Evolutionary conservation across 2,888 invertebrate genomes (phyloP).

Genomic region (Watsonalla binaria): DNA sequence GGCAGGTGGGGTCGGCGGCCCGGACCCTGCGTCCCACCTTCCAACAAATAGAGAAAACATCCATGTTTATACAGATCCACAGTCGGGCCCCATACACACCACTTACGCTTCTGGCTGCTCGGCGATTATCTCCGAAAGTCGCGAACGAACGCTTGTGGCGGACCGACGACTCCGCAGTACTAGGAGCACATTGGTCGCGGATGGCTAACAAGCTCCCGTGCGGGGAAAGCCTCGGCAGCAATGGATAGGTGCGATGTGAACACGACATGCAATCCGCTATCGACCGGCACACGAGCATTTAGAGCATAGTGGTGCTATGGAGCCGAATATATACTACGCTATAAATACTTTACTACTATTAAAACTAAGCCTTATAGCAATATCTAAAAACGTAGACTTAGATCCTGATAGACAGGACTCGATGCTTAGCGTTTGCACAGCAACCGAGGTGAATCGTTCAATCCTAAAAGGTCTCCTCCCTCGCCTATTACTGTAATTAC

Average conservation of each 20-base stretch:
- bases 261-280: constrained; percentile 48
- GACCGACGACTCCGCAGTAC: constrained; percentile 14
- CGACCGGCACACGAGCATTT: constrained; percentile 57
- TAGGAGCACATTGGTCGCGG: constrained; percentile 14
- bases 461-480: too few species aligned
- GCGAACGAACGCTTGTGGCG: neutral
- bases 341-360: constrained; percentile 32
- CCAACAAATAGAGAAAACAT: constrained; percentile 73
- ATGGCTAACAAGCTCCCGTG: constrained; percentile 17
- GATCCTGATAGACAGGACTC: too few species aligned
- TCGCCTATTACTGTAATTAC: too few species aligned
- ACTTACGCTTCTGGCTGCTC: constrained; percentile 75
- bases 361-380: constrained; percentile 15
- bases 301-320: constrained; percentile 76
- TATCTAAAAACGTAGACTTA: too few species aligned
- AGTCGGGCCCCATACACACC: constrained; percentile 69
- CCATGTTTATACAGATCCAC: constrained; percentile 60
- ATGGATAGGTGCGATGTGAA: constrained; percentile 26
- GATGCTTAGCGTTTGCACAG: too few species aligned
- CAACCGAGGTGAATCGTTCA: too few species aligned
- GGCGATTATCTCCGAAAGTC: constrained; percentile 19
- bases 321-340: constrained; percentile 52
- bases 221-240: constrained; percentile 19
- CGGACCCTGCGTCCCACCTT: constrained; percentile 78
- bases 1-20: constrained; percentile 78